These are phyloP conservation scores for Distichodus sexfasciatus DNA, from an alignment of 2,797 vertebrate genomes.

Conservation along the genomic window DNA sequence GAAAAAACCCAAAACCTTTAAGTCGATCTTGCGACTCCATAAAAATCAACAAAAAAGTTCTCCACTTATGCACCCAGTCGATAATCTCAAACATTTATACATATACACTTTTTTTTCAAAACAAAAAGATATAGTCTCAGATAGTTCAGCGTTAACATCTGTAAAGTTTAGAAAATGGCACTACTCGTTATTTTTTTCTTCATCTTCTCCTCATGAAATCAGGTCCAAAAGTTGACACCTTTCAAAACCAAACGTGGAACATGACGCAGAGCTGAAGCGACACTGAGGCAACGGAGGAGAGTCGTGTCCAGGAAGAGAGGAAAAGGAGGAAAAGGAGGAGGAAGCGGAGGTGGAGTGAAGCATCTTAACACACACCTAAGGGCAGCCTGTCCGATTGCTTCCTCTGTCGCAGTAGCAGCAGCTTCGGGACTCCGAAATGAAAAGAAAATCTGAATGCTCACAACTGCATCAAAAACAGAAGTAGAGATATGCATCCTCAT, in stretches of 20 bases:
- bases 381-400: conserved; percentile 48
- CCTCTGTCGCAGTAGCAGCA: conserved; percentile 56
- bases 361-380: too few relatives aligned
- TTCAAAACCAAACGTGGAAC: conserved; percentile 16
- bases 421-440: conserved; percentile 43
- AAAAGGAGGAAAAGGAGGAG: not conserved
- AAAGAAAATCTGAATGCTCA: conserved; percentile 23
- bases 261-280: not conserved
- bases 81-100: not conserved
- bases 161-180: conserved; percentile 46
- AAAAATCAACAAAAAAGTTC: conserved; percentile 7
- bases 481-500: not conserved
- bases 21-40: not conserved
- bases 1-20: not conserved
- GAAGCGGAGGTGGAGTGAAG: conserved; percentile 19
- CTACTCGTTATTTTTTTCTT: conserved; percentile 36
- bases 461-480: conserved; percentile 14
- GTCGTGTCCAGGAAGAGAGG: not conserved
- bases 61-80: not conserved
- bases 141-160: conserved; percentile 25
- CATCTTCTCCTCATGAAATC: conserved; percentile 1
- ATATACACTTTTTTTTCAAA: not conserved
- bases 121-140: not conserved
- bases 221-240: not conserved
- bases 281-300: not conserved